phyloP scores from a whole-genome alignment of 35 echinoderm and acorn worm genomes.

The Amphiura filiformis region DNA sequence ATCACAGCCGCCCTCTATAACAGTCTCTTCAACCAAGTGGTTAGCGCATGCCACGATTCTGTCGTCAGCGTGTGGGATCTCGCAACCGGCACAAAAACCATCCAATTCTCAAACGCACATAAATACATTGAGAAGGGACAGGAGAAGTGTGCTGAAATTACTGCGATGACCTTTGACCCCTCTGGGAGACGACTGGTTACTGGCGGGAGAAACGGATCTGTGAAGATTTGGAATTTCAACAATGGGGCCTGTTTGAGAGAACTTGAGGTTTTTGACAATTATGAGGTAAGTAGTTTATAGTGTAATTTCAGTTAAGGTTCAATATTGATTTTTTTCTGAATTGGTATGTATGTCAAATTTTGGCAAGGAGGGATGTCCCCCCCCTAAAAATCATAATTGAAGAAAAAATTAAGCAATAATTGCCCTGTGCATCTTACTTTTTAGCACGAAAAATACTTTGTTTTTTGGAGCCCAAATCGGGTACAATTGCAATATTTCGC shows the following conservation, averaged over 20 bases:
- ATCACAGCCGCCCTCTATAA: constrained; percentile 87
- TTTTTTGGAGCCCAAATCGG: neutral
- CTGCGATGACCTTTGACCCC: constrained; percentile 98
- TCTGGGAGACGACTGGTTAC: constrained; percentile 73
- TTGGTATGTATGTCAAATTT: neutral
- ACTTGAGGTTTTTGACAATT: constrained; percentile 81
- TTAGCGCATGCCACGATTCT: constrained; percentile 88
- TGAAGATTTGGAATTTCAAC: constrained; percentile 99
- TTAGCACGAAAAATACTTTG: neutral
- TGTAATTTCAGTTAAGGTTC: neutral
- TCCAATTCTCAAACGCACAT: constrained; percentile 95
- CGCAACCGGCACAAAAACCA: constrained; percentile 86
- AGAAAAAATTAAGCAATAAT: no score
- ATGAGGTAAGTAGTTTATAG: constrained; percentile 60
- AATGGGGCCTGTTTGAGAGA: constrained; percentile 95
- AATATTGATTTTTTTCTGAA: neutral
- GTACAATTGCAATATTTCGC: no score
- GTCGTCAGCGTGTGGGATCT: constrained; percentile 98
- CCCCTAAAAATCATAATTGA: no score
- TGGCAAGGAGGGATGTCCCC: neutral
- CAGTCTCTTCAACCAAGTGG: constrained; percentile 90
- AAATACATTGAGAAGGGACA: constrained; percentile 91
- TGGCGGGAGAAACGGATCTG: constrained; percentile 87
- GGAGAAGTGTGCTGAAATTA: constrained; percentile 93
- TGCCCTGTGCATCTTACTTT: no score